phyloP scores from a whole-genome alignment of 1,140 invertebrate species.

The Palaemon carinicauda region DNA sequence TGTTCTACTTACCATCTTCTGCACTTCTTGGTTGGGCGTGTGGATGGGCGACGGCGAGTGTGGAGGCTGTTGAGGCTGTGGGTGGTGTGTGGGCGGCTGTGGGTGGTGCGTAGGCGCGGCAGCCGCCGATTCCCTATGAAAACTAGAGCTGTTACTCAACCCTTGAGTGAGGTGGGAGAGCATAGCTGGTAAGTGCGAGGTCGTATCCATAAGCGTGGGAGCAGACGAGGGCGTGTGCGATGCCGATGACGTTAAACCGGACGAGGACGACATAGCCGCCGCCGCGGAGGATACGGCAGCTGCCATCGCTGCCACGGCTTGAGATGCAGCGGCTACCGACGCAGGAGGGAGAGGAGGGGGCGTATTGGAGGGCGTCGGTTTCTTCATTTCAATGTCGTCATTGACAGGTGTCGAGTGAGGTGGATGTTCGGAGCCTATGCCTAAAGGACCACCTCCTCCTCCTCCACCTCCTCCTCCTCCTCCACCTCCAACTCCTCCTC shows the following conservation, averaged over 20 bases:
- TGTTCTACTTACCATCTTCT: conserved; percentile 46
- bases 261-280: neutral
- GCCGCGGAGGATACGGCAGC: conserved; percentile 4
- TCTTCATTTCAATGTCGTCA: conserved; percentile 25
- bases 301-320: neutral
- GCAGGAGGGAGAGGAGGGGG: neutral
- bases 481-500: conserved; percentile 23
- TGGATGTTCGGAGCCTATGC: neutral
- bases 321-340: neutral
- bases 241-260: neutral
- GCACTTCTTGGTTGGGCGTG: conserved; percentile 21
- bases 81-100: neutral
- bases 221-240: conserved; percentile 20
- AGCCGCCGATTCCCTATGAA: conserved; percentile 35
- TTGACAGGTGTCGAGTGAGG: neutral
- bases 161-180: conserved; percentile 48
- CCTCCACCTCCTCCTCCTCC: conserved; percentile 10
- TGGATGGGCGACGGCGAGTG: conserved; percentile 21
- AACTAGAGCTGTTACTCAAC: neutral
- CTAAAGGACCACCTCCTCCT: neutral
- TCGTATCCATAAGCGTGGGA: conserved; percentile 44
- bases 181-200: conserved; percentile 46
- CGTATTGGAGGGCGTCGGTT: neutral
- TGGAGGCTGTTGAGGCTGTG: neutral
- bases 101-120: neutral